phyloP scores from a whole-genome alignment of 2,113 vertebrate genomes.

The Passer montanus region DNA sequence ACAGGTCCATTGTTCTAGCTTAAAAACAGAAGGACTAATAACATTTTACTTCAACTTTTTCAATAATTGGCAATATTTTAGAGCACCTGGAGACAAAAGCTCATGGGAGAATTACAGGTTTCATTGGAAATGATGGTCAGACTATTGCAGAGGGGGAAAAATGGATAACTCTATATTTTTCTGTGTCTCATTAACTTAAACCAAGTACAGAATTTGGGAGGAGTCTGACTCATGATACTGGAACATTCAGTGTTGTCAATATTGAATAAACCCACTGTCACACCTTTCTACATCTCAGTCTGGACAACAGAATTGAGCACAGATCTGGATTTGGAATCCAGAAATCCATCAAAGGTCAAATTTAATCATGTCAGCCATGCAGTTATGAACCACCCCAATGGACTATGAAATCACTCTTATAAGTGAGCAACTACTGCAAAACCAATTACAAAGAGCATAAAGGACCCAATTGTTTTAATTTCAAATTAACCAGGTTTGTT shows the following conservation, averaged over 20 bases:
- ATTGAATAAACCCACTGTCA: neutral
- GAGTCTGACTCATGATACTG: neutral
- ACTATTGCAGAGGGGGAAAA: neutral
- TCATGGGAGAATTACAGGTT: neutral
- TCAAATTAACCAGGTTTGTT: neutral
- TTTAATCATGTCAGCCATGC: neutral
- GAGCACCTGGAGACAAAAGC: constrained; percentile 42
- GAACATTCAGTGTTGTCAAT: constrained; percentile 8
- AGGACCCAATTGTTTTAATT: neutral
- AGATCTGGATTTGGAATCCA: neutral
- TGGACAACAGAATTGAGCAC: neutral
- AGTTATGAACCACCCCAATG: neutral
- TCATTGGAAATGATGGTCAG: neutral
- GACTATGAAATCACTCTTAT: neutral
- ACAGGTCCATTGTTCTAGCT: neutral
- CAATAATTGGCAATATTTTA: constrained; percentile 6
- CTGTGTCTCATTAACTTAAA: neutral
- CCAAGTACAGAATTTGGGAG: neutral
- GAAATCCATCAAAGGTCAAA: neutral
- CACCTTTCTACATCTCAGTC: neutral
- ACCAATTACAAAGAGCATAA: neutral
- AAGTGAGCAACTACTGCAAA: neutral
- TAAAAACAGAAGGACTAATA: neutral
- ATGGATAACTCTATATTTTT: neutral
- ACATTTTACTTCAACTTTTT: neutral